phyloP scores from a whole-genome alignment of 1,140 invertebrate genomes.

The Drosophila ananassae region DNA sequence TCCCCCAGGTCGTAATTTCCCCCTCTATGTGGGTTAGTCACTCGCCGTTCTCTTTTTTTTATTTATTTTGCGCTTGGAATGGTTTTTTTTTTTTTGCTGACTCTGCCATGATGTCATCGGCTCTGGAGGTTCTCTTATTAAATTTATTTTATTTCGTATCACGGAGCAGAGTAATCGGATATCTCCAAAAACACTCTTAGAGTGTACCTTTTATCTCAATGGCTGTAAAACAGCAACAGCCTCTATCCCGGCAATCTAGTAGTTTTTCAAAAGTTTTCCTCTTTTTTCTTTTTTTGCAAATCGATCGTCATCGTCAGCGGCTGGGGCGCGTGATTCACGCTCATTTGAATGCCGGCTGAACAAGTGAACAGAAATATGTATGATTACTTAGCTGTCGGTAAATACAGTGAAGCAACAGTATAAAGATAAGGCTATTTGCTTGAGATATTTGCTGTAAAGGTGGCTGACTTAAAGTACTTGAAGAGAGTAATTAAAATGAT shows the following conservation, averaged over 20 bases:
- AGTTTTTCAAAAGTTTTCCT: conserved; percentile 16
- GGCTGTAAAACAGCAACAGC: conserved; percentile 13
- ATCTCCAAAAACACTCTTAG: conserved; percentile 13
- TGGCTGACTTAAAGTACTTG: no score
- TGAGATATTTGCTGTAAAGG: no score
- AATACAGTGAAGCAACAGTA: conserved; percentile 4
- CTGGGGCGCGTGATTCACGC: conserved; percentile 32
- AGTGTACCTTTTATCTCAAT: background rate
- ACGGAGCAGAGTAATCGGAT: conserved; percentile 27
- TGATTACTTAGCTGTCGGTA: background rate
- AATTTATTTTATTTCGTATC: conserved; percentile 33
- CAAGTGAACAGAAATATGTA: conserved; percentile 9
- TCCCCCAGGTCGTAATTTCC: conserved; percentile 2
- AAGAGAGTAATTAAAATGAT: no score
- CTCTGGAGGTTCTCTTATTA: conserved; percentile 23
- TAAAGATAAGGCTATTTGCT: background rate
- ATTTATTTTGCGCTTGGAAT: conserved; percentile 28
- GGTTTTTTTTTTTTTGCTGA: conserved; percentile 30
- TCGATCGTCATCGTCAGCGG: conserved; percentile 29
- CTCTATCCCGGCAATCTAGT: background rate
- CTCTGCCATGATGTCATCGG: conserved; percentile 64
- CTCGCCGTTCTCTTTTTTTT: conserved; percentile 36
- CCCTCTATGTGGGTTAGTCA: conserved; percentile 30
- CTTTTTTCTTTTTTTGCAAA: background rate
- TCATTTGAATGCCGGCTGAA: conserved; percentile 25